Base-by-base conservation (phyloP, 2,113 vertebrate genomes). In the Lota lota region DNA sequence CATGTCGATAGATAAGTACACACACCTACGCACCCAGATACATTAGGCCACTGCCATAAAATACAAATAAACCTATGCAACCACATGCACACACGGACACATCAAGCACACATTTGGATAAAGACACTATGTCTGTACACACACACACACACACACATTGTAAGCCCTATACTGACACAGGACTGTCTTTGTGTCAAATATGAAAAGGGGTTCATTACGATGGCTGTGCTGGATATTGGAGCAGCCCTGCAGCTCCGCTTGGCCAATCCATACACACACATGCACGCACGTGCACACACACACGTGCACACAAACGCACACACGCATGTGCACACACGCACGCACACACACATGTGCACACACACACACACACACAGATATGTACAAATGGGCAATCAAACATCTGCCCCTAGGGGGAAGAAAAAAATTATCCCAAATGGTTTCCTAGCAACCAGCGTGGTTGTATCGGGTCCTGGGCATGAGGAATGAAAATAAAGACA, bases 381-480 rank as follows among this genome's bases (percentile, higher is more conserved):
- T 56, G 77, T 77, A 87, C 77, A 84, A 90, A 85, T 85, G 74
- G 76, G 72, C 87, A 84, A 87, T 88, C 83, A 87, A 85, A 89
- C 70, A 62, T 82, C 83, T 77, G 82, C 81, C 87, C 77, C 72
- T 81, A 69, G 76, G 73, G 56, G 68, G 14, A 22, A 63, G 78
- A 74, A 78, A 76, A 83, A 51, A 22, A 65, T 17, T 12, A 59
- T 70, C 85, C 82, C 64, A 82, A 79, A 87, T 75, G 80, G 91
- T 92, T 88, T 87, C 89, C 83, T 90, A 91, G 88, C 89, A 90
- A 92, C 90, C 80, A 66, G 71, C 79, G 70, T 58, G 82, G 75
- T 86, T 47, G 80, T 83, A 84, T 80, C 82, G 76, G 79, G 64
- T 75, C 63, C 67, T 47, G 40, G 28, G 82, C 79, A 84, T 77